Evolutionary conservation across 2,888 invertebrate species (phyloP), one percentile per base, ranked within the genome.

Genomic region (Molanna angustata): DNA sequence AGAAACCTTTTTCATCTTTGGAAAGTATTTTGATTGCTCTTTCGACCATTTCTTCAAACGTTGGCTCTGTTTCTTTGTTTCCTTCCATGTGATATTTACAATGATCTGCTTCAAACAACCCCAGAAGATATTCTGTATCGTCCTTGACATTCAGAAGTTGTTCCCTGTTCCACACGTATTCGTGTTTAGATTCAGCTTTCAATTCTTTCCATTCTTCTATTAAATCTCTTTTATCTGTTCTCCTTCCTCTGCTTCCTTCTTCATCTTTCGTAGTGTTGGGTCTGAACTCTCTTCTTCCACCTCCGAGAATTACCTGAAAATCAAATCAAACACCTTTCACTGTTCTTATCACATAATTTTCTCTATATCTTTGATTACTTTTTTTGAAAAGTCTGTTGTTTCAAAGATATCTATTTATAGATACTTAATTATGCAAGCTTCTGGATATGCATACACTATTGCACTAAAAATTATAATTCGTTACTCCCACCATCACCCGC

Each of bases 31-130:
- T 74, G 46, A 94, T 85, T 0, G 93, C 91, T 43, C 80, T 82
- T 61, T 79, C 76, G 0, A 88, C 87, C 91, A 94, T 90, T 66
- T 92, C 89, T 51, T 79, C 79, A n/a, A 94, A 67, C 0, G 85
- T 81, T 0, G 93, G 93, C 54, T 84, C 80, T 13, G 69, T 70
- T 14, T 66, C 63, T 1, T 65, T 65, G 20, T 61, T 56, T 3
- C 80, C 74, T 57, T 87, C 86, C 52, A 87, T 62, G 62, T 88
- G 83, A 63, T 86, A 92, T 1, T 81, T 72, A 80, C 88, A 75
- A 63, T 90, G 88, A 53, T 77, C 78, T 3, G 74, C 69, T 1
- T 82, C 74, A 63, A 87, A 88, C 1, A 88, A 68, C 51, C 88
- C 90, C 19, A 90, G 61, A 0, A 85, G 67, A 41, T 80, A 80